Base-by-base conservation (phyloP, 2,113 vertebrate species). In the Vulpes lagopus region DNA sequence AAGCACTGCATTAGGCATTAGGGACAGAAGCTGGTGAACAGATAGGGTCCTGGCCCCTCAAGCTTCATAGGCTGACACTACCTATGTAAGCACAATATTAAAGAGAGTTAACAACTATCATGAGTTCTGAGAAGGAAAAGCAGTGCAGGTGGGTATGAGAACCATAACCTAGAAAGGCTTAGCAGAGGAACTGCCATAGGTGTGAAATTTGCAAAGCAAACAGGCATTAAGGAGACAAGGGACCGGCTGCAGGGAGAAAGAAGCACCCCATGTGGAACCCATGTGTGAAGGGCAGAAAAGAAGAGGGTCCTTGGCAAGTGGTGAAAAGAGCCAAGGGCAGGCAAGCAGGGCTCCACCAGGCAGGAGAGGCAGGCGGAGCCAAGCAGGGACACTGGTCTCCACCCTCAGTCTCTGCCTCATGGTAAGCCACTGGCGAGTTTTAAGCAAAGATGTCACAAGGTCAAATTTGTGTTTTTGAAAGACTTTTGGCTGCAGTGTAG, bases 101-200 rank as follows among this genome's bases (percentile, higher is more conserved):
- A 57, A 55, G 23, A 38, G 35, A 8, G 51, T 25, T n/a, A 2
- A 25, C 22, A 30, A 27, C 22, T 1, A 8, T 3, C 19, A 11
- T 1, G 27, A 38, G 65, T 9, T 16, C 59, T 20, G 0, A 22
- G 8, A 51, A 30, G 15, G 30, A 27, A 27, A 25, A 30, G 65
- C 3, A 20, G 30, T 10, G 11, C 12, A 8, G 35, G 35, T 11
- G 1, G 0, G n/a, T 1, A 5, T 1, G 35, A 16, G 6, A 82
- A 16, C 10, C 0, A 16, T 8, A 15, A 38, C 11, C 5, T 17
- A 5, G 14, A 51, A 55, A 25, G 43, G 53, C 55, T 73, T 1
- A 2, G 9, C 30, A 5, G 2, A 69, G 55, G 32, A 53, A 27
- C 16, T 6, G 0, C 49, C 0, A 4, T 0, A 55, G 15, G 25